Evolutionary conservation across 2,888 invertebrate genomes (phyloP), one percentile per base, ranked within the genome.

Genomic region (Coelogynopora nodosa): DNA sequence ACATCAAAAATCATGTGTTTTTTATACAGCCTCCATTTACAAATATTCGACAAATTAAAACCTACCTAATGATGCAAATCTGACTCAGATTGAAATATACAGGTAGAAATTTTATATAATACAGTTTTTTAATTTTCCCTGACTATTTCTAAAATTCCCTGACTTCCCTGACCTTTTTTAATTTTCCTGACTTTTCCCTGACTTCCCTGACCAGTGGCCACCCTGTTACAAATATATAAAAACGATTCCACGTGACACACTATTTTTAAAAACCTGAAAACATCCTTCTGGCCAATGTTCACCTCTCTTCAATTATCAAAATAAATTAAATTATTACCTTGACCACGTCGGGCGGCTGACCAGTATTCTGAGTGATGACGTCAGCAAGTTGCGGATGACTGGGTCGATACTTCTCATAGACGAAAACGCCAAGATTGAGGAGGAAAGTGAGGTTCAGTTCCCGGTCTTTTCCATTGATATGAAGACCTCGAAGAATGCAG

Each of bases 71-170:
- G 18, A 74, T 74, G 27, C 74, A 74, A 74, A 74, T 74, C 74
- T 74, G 27, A 74, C 18, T 74, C 74, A 74, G 74, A 26, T 74
- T 74, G 74, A 74, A 74, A 74, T 74, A 74, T 74, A 74, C 74
- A 74, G 74, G 74, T 5, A 74, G 74, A 74, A 74, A 74, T 74
- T 74, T 74, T 74, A 74, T 74, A 74, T 74, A 74, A 74, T 74
- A 23, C 27, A 74, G 74, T 74, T 74, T 74, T 74, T 74, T 74
- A n/a, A 74, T 13, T 74, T 74, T 74, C 49, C 18, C 18, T 49
- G 18, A 49, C 49, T 49, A 49, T 49, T 49, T 49, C 49, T 13
- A 49, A 49, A 49, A 49, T 49, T 49, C 49, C 18, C 49, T 49
- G 49, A 49, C 49, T 74, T 74, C 74, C 74, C 74, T 74, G 74